Base-by-base conservation (phyloP, 1,140 invertebrate genomes). In the Papilio machaon region DNA sequence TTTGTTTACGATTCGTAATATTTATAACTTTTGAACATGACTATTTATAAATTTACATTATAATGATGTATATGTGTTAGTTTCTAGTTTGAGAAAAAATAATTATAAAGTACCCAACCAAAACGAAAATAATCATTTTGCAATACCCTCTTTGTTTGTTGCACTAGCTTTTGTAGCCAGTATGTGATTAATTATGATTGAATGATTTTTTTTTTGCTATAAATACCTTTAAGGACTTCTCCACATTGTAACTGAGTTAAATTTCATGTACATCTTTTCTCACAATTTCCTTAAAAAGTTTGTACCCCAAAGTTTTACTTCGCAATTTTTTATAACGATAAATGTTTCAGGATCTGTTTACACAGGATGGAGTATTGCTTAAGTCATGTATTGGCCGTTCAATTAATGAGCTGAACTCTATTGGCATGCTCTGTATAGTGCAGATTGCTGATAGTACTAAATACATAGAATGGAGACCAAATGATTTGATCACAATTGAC, bases 401-500 rank as follows among this genome's bases (percentile, higher is more conserved):
- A 43, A 95, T 96, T 46, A 90, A 91, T 7, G 95, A 96, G 82
- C 86, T 96, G 19, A 96, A 96, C 86, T 95, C 95, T 9, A 95
- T 95, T 78, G 96, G 96, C 4, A 95, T 96, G 81, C 89, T 97
- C 8, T 96, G 95, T 79, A 92, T 97, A 76, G 95, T 95, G 3
- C 95, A 96, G 81, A 90, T 88, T 86, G 85, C 92, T 0, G 93
- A 95, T 79, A 89, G 89, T 35, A 92, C 91, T 19, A 92, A 95
- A 84, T 97, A 95, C 67, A 96, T 98, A 54, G 97, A 98, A 93
- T 98, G 97, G 97, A 96, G 96, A 89, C 97, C 97, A 5, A 96
- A 96, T 82, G 97, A 97, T 75, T 96, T 96, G 60, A 96, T 97
- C 67, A 96, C 97, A 47, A 95, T 96, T 30, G 97, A 97, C 83